These are phyloP conservation scores for Pissodes strobi DNA, from an alignment of 1,140 invertebrate genomes.

Conservation along the genomic window DNA sequence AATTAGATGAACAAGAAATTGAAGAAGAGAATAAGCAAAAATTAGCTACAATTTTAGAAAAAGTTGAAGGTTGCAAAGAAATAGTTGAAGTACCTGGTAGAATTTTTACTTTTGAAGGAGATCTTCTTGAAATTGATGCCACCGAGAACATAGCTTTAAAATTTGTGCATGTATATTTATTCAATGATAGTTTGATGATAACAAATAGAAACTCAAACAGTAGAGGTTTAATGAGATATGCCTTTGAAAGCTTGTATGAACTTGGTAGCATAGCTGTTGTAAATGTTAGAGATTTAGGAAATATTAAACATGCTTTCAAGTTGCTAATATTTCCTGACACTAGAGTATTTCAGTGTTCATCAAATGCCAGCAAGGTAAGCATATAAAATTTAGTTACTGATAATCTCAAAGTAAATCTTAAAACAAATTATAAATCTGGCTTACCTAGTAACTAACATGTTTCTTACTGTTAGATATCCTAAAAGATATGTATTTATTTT, in stretches of 20 bases:
- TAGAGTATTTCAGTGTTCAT: slow-evolving; percentile 89
- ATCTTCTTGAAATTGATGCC: slow-evolving; percentile 86
- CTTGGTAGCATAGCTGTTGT: slow-evolving; percentile 91
- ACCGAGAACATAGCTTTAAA: slow-evolving; percentile 85
- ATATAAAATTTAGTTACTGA: too few species aligned
- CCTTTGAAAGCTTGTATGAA: slow-evolving; percentile 89
- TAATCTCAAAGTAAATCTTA: not conserved
- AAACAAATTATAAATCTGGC: not conserved
- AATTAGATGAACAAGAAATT: slow-evolving; percentile 62
- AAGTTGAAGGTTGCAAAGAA: slow-evolving; percentile 86
- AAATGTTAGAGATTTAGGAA: slow-evolving; percentile 90
- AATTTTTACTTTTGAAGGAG: slow-evolving; percentile 84
- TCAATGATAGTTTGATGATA: slow-evolving; percentile 76
- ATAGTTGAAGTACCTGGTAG: slow-evolving; percentile 76
- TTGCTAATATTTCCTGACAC: slow-evolving; percentile 92
- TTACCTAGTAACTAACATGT: too few species aligned
- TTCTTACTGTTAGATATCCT: too few species aligned
- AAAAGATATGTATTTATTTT: too few species aligned
- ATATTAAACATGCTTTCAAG: slow-evolving; percentile 91
- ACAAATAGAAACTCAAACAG: slow-evolving; percentile 73
- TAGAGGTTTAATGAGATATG: slow-evolving; percentile 81
- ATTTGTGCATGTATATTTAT: slow-evolving; percentile 89
- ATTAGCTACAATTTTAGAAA: slow-evolving; percentile 80
- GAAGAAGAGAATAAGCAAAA: slow-evolving; percentile 69
- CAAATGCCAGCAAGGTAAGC: slow-evolving; percentile 74